A percentile compares a stretch with the other conserved stretches of the same genome.
phyloP scores from a whole-genome alignment of 2,888 invertebrate genomes.

The Fissipunctia ypsillon region DNA sequence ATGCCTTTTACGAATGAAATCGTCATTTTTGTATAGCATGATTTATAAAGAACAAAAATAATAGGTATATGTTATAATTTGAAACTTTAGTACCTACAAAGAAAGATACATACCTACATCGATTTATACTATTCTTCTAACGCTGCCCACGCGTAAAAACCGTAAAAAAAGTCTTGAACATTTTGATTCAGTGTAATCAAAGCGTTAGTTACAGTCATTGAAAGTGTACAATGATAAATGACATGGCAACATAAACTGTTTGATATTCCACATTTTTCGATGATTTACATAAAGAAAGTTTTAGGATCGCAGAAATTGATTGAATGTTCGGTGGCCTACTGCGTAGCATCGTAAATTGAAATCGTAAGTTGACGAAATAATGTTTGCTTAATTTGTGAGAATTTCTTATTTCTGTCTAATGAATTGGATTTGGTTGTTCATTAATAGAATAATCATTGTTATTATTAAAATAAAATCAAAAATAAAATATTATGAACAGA shows the following conservation, averaged over 20 bases:
- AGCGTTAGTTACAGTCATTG: constrained; percentile 39
- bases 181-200: constrained; percentile 24
- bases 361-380: no score
- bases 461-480: no score
- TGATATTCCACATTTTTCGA: constrained; percentile 44
- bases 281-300: constrained; percentile 66
- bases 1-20: not conserved
- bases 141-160: not conserved
- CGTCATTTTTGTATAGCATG: not conserved
- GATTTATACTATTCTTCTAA: not conserved
- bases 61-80: not conserved
- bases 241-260: constrained; percentile 19
- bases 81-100: no score
- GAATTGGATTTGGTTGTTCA: not conserved
- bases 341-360: constrained; percentile 15
- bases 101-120: not conserved
- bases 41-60: not conserved
- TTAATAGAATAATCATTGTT: not conserved
- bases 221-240: constrained; percentile 46
- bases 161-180: not conserved
- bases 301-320: constrained; percentile 41
- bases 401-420: not conserved
- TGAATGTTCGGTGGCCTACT: not conserved
- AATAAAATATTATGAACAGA: no score
- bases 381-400: constrained; percentile 14